A percentile compares a stretch with the other conserved stretches of the same genome.
phyloP scores from a whole-genome alignment of 2,113 vertebrate genomes.

The Deroptyus accipitrinus region DNA sequence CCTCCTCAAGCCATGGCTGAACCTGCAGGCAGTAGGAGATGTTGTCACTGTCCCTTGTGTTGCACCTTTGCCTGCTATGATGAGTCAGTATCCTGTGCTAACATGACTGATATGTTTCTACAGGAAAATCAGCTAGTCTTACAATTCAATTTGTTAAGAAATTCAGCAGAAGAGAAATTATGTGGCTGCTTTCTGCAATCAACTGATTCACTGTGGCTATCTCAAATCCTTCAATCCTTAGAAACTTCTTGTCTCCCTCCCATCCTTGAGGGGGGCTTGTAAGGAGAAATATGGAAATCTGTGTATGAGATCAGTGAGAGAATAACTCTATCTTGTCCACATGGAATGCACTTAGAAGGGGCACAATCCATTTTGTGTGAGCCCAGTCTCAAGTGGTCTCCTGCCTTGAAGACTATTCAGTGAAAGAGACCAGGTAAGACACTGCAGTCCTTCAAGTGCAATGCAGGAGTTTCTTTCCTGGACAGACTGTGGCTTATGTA shows the following conservation, averaged over 20 bases:
- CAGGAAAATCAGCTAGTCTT: neutral
- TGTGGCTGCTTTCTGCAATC: neutral
- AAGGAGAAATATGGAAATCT: slow-evolving; percentile 73
- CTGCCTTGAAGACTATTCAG: slow-evolving; percentile 58
- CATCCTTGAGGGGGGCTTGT: slow-evolving; percentile 59
- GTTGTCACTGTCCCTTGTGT: neutral
- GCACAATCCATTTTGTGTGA: slow-evolving; percentile 77
- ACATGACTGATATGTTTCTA: neutral
- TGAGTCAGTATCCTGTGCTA: neutral
- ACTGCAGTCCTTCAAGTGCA: neutral
- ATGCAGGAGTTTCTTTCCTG: neutral
- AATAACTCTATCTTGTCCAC: slow-evolving; percentile 81
- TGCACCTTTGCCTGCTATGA: neutral
- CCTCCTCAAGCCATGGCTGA: neutral
- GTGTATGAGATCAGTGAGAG: slow-evolving; percentile 82
- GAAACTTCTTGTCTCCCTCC: slow-evolving; percentile 77
- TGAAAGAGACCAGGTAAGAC: slow-evolving; percentile 80
- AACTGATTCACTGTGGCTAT: neutral
- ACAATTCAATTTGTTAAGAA: neutral
- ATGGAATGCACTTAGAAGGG: slow-evolving; percentile 67
- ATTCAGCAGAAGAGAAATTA: neutral
- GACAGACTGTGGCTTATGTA: neutral
- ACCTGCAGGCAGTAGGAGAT: neutral
- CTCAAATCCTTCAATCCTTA: slow-evolving; percentile 34
- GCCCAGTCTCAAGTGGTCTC: slow-evolving; percentile 89